Base-by-base conservation (phyloP, 2,113 vertebrate genomes). In the Etheostoma cragini region DNA sequence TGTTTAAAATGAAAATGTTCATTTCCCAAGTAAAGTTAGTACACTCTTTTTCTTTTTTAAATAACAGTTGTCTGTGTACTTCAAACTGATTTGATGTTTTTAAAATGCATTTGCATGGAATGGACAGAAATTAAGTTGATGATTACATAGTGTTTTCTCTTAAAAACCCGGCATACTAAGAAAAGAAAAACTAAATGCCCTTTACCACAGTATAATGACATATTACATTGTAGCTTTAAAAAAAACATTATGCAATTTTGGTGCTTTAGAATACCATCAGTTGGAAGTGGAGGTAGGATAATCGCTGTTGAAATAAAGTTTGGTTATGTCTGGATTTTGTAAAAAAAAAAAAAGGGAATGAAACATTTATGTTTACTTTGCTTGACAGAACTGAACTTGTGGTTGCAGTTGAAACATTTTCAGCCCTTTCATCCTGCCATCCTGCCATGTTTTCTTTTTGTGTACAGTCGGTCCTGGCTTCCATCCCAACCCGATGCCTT, bases 401-500 rank as follows among this genome's bases (percentile, higher is more conserved):
- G 64, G 63, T 81, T 69, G 15, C n/a, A 46, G 42, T 67, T 6
- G 14, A 12, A 84, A 16, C 12, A 72, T 75, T 81, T 77, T 50
- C 8, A n/a, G 4, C 21, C 2, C 5, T 14, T 66, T 84, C 1
- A 42, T 68, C 6, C 1, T 65, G 14, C 46, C 6, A 1, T 67
- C 16, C 49, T 30, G 3, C 7, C 47, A 12, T 38, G 17, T 81
- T 71, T 26, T 61, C 24, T 19, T 4, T 65, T 21, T 64, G 2
- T 83, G 11, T 77, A 38, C 63, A 92, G 93, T 69, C 2, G 91
- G 89, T 38, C 89, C 94, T 0, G 49, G 7, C 35, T 92, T 74
- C 86, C 84, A 93, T 56, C 75, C 85, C 24, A 70, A 77, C 14
- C 86, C 84, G 2, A 80, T 89, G 91, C 84, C 91, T 56, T 95